Percentiles rank a stretch among this genome's conserved stretches.
These are phyloP conservation scores for Cygnus atratus DNA, from an alignment of 2,113 vertebrate genomes.

Conservation along the genomic window DNA sequence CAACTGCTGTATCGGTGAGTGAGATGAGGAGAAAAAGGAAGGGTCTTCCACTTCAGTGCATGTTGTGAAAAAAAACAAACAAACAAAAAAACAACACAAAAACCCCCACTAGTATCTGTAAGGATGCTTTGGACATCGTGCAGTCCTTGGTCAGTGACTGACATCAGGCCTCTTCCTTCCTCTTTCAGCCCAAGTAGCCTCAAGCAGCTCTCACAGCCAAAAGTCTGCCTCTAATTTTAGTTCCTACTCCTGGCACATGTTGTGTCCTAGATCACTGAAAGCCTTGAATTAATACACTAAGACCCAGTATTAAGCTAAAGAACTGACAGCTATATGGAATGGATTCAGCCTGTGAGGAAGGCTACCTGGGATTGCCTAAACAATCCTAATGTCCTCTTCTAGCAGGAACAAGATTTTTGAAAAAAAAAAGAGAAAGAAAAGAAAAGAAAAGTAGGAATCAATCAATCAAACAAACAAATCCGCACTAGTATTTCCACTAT, in stretches of 20 bases:
- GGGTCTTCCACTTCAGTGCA: not conserved
- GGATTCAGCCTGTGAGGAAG: constrained; percentile 25
- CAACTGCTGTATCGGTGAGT: not conserved
- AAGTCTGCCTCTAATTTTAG: constrained; percentile 76
- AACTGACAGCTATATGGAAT: constrained; percentile 62
- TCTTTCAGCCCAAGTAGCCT: constrained; percentile 56
- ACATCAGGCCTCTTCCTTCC: not conserved
- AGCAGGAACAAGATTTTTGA: not conserved
- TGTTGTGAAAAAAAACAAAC: not conserved
- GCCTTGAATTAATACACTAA: constrained; percentile 71
- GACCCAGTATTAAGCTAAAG: constrained; percentile 66
- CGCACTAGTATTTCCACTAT: not conserved
- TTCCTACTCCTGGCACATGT: constrained; percentile 64
- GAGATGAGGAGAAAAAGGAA: not conserved
- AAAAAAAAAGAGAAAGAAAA: no score
- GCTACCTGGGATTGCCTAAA: constrained; percentile 39
- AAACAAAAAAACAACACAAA: not conserved
- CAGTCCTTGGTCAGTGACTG: not conserved
- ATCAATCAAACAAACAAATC: not conserved
- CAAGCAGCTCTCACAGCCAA: constrained; percentile 61
- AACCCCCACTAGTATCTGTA: not conserved
- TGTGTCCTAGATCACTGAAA: constrained; percentile 68
- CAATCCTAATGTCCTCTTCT: not conserved
- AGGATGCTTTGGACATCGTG: not conserved
- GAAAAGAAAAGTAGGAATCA: not conserved